phyloP scores from a whole-genome alignment of 2,797 vertebrate species.

The Neomorphus geoffroyi region DNA sequence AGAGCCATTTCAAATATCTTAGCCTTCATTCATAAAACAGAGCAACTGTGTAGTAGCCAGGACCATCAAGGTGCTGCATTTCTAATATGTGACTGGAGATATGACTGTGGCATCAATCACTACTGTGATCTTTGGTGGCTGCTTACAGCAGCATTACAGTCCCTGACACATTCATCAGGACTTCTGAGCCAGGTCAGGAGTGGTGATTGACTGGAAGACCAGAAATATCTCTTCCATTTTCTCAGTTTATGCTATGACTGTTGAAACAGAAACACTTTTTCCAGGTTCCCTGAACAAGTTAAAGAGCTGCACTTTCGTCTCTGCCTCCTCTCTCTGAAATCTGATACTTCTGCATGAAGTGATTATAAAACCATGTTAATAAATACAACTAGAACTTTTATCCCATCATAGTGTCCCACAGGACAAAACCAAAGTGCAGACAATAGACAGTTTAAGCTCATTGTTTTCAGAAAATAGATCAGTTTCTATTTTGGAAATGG shows the following conservation, averaged over 20 bases:
- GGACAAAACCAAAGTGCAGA: neutral
- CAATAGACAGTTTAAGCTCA: constrained; percentile 2
- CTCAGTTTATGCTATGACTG: neutral
- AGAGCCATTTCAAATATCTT: neutral
- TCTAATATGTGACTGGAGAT: neutral
- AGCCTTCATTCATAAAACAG: neutral
- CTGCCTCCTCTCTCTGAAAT: neutral
- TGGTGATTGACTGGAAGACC: neutral
- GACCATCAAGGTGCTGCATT: neutral
- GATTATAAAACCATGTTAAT: constrained; percentile 28
- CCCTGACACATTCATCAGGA: neutral
- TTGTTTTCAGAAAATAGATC: constrained; percentile 38
- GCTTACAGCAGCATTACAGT: neutral
- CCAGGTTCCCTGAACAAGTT: neutral
- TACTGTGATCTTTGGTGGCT: neutral
- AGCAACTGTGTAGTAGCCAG: neutral
- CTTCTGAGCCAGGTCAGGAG: neutral
- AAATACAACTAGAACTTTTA: constrained; percentile 22
- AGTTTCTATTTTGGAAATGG: constrained; percentile 1
- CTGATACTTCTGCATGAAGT: neutral
- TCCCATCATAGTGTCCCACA: neutral
- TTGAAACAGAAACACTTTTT: constrained; percentile 26
- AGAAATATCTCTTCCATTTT: neutral
- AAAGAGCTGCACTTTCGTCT: neutral
- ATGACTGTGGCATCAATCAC: neutral